phyloP scores from a whole-genome alignment of 2,113 vertebrate species.

The Antigone vipio region DNA sequence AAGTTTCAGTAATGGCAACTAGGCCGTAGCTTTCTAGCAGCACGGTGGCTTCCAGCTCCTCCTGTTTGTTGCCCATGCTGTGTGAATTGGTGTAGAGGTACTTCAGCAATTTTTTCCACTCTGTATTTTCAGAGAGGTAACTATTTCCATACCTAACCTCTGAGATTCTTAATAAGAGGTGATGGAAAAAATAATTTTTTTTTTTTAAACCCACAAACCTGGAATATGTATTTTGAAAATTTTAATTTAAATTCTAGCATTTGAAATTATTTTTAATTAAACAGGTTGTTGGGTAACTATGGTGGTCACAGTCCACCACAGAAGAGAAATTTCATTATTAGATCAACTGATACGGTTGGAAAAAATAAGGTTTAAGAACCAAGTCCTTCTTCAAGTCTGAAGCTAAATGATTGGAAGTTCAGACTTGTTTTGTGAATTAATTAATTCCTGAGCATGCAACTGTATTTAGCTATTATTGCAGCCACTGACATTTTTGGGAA shows the following conservation, averaged over 20 bases:
- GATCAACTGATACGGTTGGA: too few relatives aligned
- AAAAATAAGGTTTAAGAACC: background rate
- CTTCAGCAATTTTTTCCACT: background rate
- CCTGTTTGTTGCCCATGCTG: too few relatives aligned
- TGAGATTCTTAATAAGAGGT: background rate
- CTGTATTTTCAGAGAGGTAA: background rate
- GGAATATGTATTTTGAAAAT: background rate
- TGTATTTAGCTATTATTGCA: background rate
- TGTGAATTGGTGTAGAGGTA: too few relatives aligned
- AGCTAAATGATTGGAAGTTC: background rate
- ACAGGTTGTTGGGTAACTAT: background rate
- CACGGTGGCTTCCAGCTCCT: too few relatives aligned
- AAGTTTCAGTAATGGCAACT: too few relatives aligned
- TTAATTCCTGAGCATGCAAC: background rate
- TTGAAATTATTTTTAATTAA: background rate
- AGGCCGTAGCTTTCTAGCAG: too few relatives aligned
- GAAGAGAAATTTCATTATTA: background rate
- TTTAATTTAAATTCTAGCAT: background rate
- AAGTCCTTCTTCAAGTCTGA: background rate
- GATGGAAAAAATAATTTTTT: background rate
- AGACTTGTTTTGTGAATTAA: background rate
- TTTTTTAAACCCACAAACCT: background rate
- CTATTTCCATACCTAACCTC: background rate
- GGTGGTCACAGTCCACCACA: background rate
- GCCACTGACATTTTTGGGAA: background rate